Evolutionary conservation across 2,888 invertebrate genomes (phyloP), one percentile per base, ranked within the genome.

Genomic region (Sipha maydis): DNA sequence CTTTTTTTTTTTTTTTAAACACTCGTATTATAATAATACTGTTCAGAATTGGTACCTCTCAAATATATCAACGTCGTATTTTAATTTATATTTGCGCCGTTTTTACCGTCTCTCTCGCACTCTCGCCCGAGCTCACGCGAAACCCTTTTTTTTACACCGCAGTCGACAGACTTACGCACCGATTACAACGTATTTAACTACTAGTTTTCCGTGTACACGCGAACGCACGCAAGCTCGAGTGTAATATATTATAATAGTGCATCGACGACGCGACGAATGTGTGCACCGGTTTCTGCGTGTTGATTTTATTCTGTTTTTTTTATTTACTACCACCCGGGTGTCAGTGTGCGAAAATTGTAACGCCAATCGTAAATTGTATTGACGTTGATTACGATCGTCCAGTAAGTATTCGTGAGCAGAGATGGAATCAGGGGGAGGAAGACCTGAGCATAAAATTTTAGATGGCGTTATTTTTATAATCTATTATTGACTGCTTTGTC

Each of bases 161-260:
- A 2, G 48, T 14, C 11, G 48, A 48, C 31, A 61, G 38, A 80
- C n/a, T 54, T 80, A 48, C 11, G 48, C 78, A 41, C 80, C 61
- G 67, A 67, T 78, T 56, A 78, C 78, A 82, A 82, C 80, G 80
- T 69, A 76, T 41, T 82, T 69, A 21, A 69, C 80, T 82, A 82
- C 80, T 69, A 82, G 67, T 82, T 82, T 82, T 69, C 61, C 48
- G 61, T 48, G 11, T 14, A 48, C 48, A 14, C 48, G 0, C 61
- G 61, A 9, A 25, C 61, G 25, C 61, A 25, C 61, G 25, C 61
- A 25, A 25, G 61, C 7, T 25, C 61, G 25, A 25, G 25, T 9
- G 48, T 48, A 48, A 48, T 48, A 48, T 14, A 14, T 48, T 48
- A 48, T 11, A 48, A 48, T 14, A 48, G 48, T 14, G 61, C 61